phyloP scores from a whole-genome alignment of 35 echinoderm and acorn worm species.

The Chiridota heheva region DNA sequence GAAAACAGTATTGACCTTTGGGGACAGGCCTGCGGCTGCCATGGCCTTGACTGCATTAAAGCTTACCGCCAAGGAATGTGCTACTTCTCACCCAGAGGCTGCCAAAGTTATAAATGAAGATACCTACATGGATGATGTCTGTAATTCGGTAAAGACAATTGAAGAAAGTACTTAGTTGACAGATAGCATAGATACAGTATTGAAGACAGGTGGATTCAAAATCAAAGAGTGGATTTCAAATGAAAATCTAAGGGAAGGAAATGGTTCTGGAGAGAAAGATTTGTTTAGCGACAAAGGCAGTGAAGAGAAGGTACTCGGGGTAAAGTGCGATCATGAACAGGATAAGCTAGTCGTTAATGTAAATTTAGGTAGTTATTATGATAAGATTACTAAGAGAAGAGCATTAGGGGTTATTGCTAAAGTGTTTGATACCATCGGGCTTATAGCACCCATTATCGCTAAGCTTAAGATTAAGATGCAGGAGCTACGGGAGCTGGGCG shows the following conservation, averaged over 20 bases:
- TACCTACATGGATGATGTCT: slow-evolving; percentile 47
- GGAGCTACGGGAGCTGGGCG: neutral
- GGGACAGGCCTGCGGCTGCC: slow-evolving; percentile 40
- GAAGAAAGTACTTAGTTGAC: slow-evolving; percentile 4
- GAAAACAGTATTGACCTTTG: slow-evolving; percentile 46
- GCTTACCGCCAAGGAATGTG: slow-evolving; percentile 33
- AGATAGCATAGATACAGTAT: slow-evolving; percentile 4
- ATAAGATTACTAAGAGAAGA: slow-evolving; percentile 31
- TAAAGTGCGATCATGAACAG: slow-evolving; percentile 2
- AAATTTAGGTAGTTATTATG: neutral
- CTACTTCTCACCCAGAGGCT: neutral
- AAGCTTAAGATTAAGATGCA: slow-evolving; percentile 35
- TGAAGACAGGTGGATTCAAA: slow-evolving; percentile 39
- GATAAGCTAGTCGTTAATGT: slow-evolving; percentile 12
- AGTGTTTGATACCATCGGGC: slow-evolving; percentile 35
- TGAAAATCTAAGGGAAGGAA: neutral
- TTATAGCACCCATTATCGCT: neutral
- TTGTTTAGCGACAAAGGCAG: neutral
- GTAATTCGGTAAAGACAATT: neutral
- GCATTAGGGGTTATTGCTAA: slow-evolving; percentile 12
- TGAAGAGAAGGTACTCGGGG: slow-evolving; percentile 37
- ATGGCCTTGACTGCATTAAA: slow-evolving; percentile 51
- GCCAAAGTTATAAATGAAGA: slow-evolving; percentile 28
- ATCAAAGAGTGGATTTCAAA: slow-evolving; percentile 27
- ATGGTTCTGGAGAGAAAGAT: neutral